Conservation (phyloP, 2,797 vertebrate genomes). For the Darevskia mixta region DNA sequence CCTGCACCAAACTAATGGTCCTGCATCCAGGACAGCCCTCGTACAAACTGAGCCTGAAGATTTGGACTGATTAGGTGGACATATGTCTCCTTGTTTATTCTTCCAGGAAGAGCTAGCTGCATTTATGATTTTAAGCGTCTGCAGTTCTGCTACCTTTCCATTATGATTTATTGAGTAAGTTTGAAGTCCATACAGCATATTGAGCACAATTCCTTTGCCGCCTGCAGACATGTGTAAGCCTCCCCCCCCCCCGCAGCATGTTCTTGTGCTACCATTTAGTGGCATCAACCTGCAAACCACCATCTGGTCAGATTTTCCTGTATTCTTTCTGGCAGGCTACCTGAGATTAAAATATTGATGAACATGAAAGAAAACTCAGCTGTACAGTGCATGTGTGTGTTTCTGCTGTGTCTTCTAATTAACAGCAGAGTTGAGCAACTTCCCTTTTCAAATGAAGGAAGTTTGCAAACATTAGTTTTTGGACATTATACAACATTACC, state of each 20-base stretch:
- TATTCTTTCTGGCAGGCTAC: conserved; percentile 2
- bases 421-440: background rate
- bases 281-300: background rate
- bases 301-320: conserved; percentile 44
- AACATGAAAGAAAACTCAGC: background rate
- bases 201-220: conserved; percentile 4
- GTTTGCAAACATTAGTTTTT: background rate
- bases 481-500: background rate
- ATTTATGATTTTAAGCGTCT: background rate
- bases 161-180: conserved; percentile 3
- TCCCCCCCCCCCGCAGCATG: background rate
- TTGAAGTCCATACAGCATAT: background rate
- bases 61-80: background rate
- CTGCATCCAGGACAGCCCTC: background rate
- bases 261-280: conserved; percentile 1
- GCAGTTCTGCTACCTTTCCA: background rate
- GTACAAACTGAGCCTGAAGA: background rate
- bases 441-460: background rate
- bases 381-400: background rate
- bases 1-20: background rate
- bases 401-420: background rate
- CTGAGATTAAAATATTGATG: conserved; percentile 59
- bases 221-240: background rate
- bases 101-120: background rate
- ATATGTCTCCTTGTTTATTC: background rate